Evolutionary conservation across 1,140 invertebrate species (phyloP).

Genomic region (Zaprionus kolodkinae): DNA sequence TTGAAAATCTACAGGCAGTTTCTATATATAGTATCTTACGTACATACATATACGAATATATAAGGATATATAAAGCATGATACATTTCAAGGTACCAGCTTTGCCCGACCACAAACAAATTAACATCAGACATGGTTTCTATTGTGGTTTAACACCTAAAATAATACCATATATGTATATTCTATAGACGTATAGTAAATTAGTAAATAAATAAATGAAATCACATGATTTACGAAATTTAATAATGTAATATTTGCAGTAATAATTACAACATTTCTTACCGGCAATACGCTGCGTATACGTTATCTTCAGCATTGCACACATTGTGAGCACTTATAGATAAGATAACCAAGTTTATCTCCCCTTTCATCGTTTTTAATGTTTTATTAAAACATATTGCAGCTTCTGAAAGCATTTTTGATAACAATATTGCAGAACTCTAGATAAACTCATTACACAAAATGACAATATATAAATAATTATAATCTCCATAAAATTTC

Average conservation of each 20-base stretch:
- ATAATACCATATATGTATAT: no score
- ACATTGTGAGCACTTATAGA: neutral
- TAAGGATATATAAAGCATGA: neutral
- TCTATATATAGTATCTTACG: no score
- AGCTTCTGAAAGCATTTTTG: neutral
- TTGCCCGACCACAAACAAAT: no score
- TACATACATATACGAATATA: neutral
- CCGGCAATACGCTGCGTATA: neutral
- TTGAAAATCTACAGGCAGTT: conserved; percentile 1
- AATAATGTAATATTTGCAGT: neutral
- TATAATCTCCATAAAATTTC: no score
- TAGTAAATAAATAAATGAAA: no score
- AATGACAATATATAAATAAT: no score
- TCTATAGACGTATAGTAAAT: no score
- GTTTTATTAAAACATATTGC: neutral
- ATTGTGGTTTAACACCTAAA: neutral
- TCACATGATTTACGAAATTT: neutral
- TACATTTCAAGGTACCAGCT: no score
- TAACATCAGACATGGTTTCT: no score
- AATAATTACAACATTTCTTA: neutral
- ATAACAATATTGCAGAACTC: neutral
- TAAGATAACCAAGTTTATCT: neutral
- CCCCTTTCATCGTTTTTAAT: neutral
- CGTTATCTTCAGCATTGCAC: neutral
- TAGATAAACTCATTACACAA: neutral